Evolutionary conservation across 2,113 vertebrate species (phyloP), one percentile per base, ranked within the genome.

Genomic region (Emydura subglobosa): DNA sequence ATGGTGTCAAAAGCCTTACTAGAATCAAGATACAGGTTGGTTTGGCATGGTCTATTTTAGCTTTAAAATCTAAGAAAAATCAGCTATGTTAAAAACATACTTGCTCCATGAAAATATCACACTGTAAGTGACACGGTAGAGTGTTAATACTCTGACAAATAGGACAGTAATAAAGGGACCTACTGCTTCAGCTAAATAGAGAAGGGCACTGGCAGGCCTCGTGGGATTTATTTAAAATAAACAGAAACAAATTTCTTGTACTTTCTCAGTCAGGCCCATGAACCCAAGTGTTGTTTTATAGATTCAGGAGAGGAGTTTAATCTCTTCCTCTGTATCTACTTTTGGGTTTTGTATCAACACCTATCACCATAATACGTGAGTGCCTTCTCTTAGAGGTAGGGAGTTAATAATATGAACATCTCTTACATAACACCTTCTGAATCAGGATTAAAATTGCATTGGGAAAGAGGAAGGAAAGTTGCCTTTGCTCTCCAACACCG

Each of bases 141-240:
- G n/a, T 72, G 34, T 86, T 96, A 93, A 90, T n/a, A 84, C 2
- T 93, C 21, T 0, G 0, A 83, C 79, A 82, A 81, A 95, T 85
- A 92, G 83, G 93, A 92, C 79, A 0, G 31, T 82, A 83, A 78
- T 82, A 34, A 80, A 87, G 90, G 95, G 82, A 95, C 14, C 53
- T 92, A 65, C 85, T 92, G 72, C 80, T 72, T 84, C 90, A 82
- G 61, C 51, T 91, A 65, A 89, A 65, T 19, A 65, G 61, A 65
- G 61, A 50, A 95, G 87, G 85, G 92, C 53, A 79, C 42, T 96
- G 96, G 94, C 91, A 96, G 81, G 31, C 85, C 72, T 95, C 94
- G 44, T 53, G n/a, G 31, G 72, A 87, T 61, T 94, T 87, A 95
- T 91, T 93, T 95, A 80, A 90, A 96, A 93, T 82, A 96, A 97